phyloP scores from a whole-genome alignment of 1,140 invertebrate species.

The Neotoxoptera formosana region DNA sequence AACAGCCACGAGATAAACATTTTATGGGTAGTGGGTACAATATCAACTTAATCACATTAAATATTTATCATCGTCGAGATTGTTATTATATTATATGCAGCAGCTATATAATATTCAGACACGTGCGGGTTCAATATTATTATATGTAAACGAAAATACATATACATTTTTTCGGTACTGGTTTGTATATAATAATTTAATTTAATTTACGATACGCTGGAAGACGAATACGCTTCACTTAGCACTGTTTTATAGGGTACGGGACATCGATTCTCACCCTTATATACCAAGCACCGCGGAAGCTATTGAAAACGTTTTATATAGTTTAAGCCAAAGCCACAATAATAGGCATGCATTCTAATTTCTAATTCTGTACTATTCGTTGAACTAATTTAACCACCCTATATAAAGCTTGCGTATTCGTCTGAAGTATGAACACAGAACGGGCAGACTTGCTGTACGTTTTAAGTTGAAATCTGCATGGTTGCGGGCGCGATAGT shows the following conservation, averaged over 20 bases:
- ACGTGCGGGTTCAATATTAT: slow-evolving; percentile 10
- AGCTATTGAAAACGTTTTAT: neutral
- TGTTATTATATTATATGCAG: neutral
- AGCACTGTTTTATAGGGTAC: neutral
- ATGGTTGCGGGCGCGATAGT: neutral
- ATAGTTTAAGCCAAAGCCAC: neutral
- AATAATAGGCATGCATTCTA: neutral
- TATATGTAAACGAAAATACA: neutral
- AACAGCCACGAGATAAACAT: neutral
- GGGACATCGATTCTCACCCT: slow-evolving; percentile 14
- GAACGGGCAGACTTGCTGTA: too few species aligned
- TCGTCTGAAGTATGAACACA: neutral
- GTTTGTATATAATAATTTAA: slow-evolving; percentile 18
- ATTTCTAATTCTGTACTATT: neutral
- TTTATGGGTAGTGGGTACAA: neutral
- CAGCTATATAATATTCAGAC: neutral
- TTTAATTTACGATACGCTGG: slow-evolving; percentile 1
- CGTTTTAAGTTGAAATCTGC: neutral
- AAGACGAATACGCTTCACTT: slow-evolving; percentile 38
- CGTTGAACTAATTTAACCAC: neutral
- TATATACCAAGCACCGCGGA: neutral
- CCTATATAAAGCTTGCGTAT: neutral
- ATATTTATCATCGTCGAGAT: slow-evolving; percentile 20
- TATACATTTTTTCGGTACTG: neutral
- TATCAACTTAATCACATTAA: slow-evolving; percentile 12